Base-by-base conservation (phyloP, 1,140 invertebrate species). In the Maconellicoccus hirsutus region DNA sequence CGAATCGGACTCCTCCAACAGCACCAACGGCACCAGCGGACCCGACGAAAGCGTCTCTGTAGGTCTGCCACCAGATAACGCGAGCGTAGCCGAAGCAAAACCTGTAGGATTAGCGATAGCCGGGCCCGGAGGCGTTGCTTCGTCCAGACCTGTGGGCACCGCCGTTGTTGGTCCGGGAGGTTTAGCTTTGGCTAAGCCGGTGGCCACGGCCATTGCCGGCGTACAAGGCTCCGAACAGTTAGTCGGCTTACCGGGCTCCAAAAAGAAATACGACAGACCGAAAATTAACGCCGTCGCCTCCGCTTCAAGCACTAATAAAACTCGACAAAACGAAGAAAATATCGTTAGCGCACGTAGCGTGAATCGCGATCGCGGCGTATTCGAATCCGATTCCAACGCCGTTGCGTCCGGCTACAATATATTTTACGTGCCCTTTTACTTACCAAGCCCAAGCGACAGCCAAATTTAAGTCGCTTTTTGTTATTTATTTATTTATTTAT, bases 161-260 rank as follows among this genome's bases (percentile, higher is more conserved):
- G 87, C 87, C 0, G 82, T 89, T 0, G 86, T 86, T 0, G 85
- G 85, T 0, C 82, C 84, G 0, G 83, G 83, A 29, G 87, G 87
- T 0, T 77, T 88, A 10, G 86, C 87, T 1, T 80, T 89, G 0
- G 84, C 86, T 0, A 79, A 84, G 12, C 87, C 87, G 1, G 80
- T 88, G 1, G 87, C 83, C 21, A 89, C 87, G 0, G 87, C 87
- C 14, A 87, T 89, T 10, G 86, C 87, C 12, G 87, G 87, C 1
- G 80, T 88, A 16, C 69, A 73, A 19, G 77, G 77, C 2, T 74
- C 73, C 19, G 75, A 75, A 66, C 72, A 74, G n/a, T 63, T 74
- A 16, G 71, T 74, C 14, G 73, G 73, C 6, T 71, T 74, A 16
- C 69, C 59, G 6, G 71, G 73, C 0, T 70, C 72, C 25, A 73